Conservation (phyloP, 2,113 vertebrate species). For the Siniperca chuatsi region DNA sequence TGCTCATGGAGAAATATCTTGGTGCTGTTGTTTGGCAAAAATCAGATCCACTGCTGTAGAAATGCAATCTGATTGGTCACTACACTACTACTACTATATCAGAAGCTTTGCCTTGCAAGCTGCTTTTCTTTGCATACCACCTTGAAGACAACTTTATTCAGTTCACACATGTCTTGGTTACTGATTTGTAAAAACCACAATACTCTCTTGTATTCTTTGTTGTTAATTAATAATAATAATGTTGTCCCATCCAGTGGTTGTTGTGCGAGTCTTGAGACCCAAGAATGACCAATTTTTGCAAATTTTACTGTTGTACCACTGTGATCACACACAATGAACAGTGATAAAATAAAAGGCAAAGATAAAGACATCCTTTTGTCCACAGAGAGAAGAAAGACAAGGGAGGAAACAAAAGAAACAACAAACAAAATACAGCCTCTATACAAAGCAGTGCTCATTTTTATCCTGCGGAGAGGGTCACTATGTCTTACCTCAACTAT, state of each 20-base stretch:
- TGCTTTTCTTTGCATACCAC: not conserved
- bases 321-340: slow-evolving; percentile 63
- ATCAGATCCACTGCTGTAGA: not conserved
- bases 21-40: not conserved
- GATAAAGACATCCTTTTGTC: slow-evolving; percentile 50
- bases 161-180: slow-evolving; percentile 13
- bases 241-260: slow-evolving; percentile 31
- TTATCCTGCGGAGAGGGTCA: not conserved
- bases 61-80: not conserved
- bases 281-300: slow-evolving; percentile 19
- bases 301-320: slow-evolving; percentile 39
- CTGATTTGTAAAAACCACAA: slow-evolving; percentile 44
- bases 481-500: not conserved
- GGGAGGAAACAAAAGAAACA: slow-evolving; percentile 19
- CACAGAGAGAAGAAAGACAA: slow-evolving; percentile 7
- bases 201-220: slow-evolving; percentile 46
- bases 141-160: slow-evolving; percentile 32
- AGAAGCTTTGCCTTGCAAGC: not conserved
- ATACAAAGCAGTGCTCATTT: slow-evolving; percentile 8
- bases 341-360: slow-evolving; percentile 55
- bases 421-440: slow-evolving; percentile 28
- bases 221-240: slow-evolving; percentile 22
- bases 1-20: not conserved
- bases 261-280: slow-evolving; percentile 36
- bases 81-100: too few relatives aligned